Evolutionary conservation across 1,140 invertebrate species (phyloP).

Genomic region (Dendroctonus valens): DNA sequence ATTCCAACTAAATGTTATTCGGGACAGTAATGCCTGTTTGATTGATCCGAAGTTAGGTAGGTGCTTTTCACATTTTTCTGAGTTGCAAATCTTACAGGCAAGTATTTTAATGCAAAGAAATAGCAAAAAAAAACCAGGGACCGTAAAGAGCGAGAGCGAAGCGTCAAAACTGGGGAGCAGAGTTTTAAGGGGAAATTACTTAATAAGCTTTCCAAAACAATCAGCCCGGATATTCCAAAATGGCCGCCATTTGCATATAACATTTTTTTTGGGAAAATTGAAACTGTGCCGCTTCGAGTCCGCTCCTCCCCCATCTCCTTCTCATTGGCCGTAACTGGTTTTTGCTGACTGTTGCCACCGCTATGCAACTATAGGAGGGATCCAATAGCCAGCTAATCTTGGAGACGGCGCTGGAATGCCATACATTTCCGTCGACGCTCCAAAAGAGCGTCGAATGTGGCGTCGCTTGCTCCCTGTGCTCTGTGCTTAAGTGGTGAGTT

Average conservation of each 20-base stretch:
- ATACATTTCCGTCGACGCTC: conserved; percentile 23
- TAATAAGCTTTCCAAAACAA: conserved; percentile 49
- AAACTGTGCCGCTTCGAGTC: conserved; percentile 39
- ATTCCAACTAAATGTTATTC: too few species aligned
- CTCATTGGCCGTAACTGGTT: conserved; percentile 38
- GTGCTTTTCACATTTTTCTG: too few species aligned
- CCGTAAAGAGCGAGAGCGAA: not conserved
- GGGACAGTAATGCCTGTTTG: too few species aligned
- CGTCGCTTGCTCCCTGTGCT: conserved; percentile 25
- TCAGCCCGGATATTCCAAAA: conserved; percentile 46
- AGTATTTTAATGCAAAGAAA: too few species aligned
- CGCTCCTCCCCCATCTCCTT: conserved; percentile 35
- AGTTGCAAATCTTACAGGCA: too few species aligned
- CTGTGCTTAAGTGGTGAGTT: conserved; percentile 23
- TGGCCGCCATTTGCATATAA: conserved; percentile 41
- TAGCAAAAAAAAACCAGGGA: too few species aligned
- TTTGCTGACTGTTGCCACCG: conserved; percentile 40
- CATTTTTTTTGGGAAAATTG: conserved; percentile 38
- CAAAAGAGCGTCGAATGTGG: conserved; percentile 28
- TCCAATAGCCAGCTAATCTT: conserved; percentile 42
- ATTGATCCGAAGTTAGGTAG: too few species aligned
- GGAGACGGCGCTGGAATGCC: conserved; percentile 43
- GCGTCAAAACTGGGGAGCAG: too few species aligned
- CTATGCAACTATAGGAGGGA: conserved; percentile 44
- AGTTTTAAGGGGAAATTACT: conserved; percentile 39